Base-by-base conservation (phyloP, 2,113 vertebrate species). In the Trichomycterus rosablanca region DNA sequence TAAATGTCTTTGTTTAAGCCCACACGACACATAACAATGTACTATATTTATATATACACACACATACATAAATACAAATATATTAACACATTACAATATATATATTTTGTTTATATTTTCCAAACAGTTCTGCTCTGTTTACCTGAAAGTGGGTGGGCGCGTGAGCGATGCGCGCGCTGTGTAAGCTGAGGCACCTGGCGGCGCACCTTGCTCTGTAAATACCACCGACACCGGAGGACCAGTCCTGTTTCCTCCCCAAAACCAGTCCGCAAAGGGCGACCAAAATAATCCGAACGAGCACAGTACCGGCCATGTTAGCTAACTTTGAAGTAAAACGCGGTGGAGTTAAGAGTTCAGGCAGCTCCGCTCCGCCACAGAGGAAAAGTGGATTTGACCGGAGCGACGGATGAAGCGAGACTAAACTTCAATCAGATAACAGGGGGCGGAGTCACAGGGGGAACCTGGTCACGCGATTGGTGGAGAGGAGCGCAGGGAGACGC, bases 161-260 rank as follows among this genome's bases (percentile, higher is more conserved):
- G 76, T 87, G 83, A 68, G 88, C 87, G 78, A 89, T 85, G 74
- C 89, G 89, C 42, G 89, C 90, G 72, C 88, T 86, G 82, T 92
- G 89, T 66, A 95, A 75, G 63, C 91, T 89, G 45, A 95, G 89
- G 79, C 93, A 95, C 73, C 93, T 86, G 72, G 93, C 88, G 45
- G 87, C 80, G 72, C 92, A 95, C 78, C 91, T 81, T 57, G 90
- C 91, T 57, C 84, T 74, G 70, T 74, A 84, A 9, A 91, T 72
- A 24, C 84, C 83, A 59, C 77, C 75, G 4, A 83, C 35, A 59
- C 79, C 78, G 59, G 83, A 76, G 37, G 78, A 73, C 58, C 88
- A 87, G 3, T 89, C 90, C 66, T 80, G 83, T 39, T 67, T 83
- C 59, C 79, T 88, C 46, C 82, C 77, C 8, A 76, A 76, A 14